A percentile compares a stretch with the other conserved stretches of the same genome.
Conservation (phyloP, 2,888 invertebrate species). For the Mesopsocus fuscifrons region DNA sequence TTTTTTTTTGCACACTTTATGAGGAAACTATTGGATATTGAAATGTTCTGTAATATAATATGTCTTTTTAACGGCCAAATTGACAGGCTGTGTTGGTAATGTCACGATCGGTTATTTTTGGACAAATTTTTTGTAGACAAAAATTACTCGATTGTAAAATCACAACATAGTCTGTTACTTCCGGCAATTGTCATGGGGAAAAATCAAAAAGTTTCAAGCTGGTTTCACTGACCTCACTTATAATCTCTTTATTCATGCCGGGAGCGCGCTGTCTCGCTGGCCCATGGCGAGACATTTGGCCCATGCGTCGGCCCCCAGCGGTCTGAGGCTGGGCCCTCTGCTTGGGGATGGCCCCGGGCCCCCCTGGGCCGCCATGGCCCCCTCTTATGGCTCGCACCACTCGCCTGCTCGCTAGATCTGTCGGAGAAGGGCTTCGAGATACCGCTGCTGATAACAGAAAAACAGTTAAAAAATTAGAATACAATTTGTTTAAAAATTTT, state of each 20-base stretch:
- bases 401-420: conserved; percentile 23
- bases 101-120: neutral
- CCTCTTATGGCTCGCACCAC: conserved; percentile 10
- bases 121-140: too few relatives aligned
- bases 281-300: neutral
- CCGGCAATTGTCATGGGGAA: too few relatives aligned
- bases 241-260: neutral
- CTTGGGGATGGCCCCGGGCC: conserved; percentile 23
- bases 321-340: conserved; percentile 12
- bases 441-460: conserved; percentile 17
- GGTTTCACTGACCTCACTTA: neutral
- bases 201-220: too few relatives aligned
- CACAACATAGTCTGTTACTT: too few relatives aligned
- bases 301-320: conserved; percentile 3
- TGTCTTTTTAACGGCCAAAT: too few relatives aligned
- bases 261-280: neutral
- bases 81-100: too few relatives aligned
- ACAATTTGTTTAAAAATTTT: neutral
- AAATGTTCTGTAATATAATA: too few relatives aligned
- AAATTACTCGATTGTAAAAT: too few relatives aligned
- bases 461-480: neutral
- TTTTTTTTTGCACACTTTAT: too few relatives aligned
- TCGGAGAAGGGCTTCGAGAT: conserved; percentile 33
- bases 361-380: conserved; percentile 13
- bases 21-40: too few relatives aligned